These are phyloP conservation scores for Lithosia quadra DNA, from an alignment of 2,888 invertebrate genomes.

Conservation along the genomic window DNA sequence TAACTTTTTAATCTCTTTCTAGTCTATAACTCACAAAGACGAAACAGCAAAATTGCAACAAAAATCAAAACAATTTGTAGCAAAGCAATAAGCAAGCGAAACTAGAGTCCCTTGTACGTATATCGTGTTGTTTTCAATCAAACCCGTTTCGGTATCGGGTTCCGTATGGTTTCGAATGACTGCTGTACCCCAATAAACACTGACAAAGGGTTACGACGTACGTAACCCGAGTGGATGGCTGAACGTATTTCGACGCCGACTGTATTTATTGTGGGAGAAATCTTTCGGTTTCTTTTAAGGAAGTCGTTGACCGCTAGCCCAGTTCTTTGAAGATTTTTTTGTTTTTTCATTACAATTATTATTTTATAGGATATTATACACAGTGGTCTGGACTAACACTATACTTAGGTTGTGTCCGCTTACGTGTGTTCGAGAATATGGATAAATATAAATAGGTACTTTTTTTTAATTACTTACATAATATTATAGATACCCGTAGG, in stretches of 20 bases:
- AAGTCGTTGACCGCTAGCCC: background rate
- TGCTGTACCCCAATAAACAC: slow-evolving; percentile 66
- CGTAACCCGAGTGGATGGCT: slow-evolving; percentile 57
- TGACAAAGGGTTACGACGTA: slow-evolving; percentile 67
- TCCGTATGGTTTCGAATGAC: slow-evolving; percentile 60
- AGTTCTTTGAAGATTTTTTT: background rate
- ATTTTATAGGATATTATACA: too few relatives aligned
- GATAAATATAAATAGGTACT: too few relatives aligned
- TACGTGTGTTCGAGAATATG: too few relatives aligned
- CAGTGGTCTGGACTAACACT: too few relatives aligned
- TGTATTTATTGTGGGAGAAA: slow-evolving; percentile 43
- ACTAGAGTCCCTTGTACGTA: slow-evolving; percentile 14
- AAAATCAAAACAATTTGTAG: slow-evolving; percentile 2
- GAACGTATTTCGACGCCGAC: slow-evolving; percentile 45
- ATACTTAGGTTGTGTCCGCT: too few relatives aligned
- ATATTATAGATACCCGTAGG: too few relatives aligned
- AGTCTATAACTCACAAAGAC: background rate
- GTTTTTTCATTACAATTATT: too few relatives aligned
- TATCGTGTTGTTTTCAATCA: slow-evolving; percentile 61
- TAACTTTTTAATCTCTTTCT: too few relatives aligned
- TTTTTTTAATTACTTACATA: too few relatives aligned
- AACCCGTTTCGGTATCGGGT: slow-evolving; percentile 50
- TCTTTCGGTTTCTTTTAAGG: slow-evolving; percentile 16
- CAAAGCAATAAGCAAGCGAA: slow-evolving; percentile 35
- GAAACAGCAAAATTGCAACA: background rate